These are phyloP conservation scores for Syrphus vitripennis DNA, from an alignment of 2,888 invertebrate species.

Conservation along the genomic window DNA sequence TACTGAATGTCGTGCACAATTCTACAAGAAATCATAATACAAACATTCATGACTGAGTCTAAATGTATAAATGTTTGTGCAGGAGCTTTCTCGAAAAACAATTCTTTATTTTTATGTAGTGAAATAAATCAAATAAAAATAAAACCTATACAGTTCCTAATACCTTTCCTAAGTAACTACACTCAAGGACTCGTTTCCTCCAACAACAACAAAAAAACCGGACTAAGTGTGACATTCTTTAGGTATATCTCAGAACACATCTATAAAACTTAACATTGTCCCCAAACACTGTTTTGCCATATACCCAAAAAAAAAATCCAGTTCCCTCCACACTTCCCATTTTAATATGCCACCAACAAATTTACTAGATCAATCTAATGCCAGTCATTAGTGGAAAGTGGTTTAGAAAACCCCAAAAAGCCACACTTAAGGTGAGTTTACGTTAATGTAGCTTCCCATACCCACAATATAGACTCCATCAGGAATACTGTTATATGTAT, in stretches of 20 bases:
- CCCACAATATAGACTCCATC: background rate
- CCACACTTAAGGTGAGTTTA: conserved; percentile 64
- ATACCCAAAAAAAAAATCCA: background rate
- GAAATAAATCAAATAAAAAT: background rate
- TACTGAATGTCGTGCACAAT: too few species aligned
- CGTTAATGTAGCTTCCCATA: conserved; percentile 52
- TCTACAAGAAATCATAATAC: too few species aligned
- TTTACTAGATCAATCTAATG: conserved; percentile 63
- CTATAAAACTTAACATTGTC: background rate
- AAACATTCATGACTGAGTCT: too few species aligned
- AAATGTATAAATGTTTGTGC: too few species aligned
- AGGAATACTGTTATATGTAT: background rate
- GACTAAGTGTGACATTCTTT: background rate
- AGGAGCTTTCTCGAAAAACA: too few species aligned
- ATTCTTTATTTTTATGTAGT: too few species aligned
- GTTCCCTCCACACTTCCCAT: background rate
- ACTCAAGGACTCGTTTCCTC: background rate
- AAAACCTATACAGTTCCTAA: background rate
- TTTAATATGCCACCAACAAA: conserved; percentile 42
- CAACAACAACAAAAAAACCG: background rate
- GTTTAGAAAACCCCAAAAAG: conserved; percentile 65
- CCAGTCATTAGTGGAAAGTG: conserved; percentile 59
- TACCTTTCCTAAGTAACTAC: background rate
- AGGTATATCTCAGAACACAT: conserved; percentile 1
- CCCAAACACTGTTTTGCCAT: background rate